A percentile compares a stretch with the other conserved stretches of the same genome.
Evolutionary conservation across 1,140 invertebrate species (phyloP).

Genomic region (Pseudachorutes palmiensis): DNA sequence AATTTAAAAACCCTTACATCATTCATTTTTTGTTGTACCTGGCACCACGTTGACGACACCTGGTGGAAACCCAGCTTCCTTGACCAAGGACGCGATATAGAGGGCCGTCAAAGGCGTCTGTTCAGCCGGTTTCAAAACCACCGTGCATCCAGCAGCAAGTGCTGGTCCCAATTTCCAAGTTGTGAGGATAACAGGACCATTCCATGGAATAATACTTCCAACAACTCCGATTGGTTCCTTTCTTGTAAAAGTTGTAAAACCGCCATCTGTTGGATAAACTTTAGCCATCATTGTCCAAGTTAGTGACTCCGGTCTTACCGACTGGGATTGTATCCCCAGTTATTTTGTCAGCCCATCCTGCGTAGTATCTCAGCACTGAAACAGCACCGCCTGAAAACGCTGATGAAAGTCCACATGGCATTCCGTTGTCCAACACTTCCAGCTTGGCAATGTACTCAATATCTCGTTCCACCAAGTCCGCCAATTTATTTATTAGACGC

Average conservation of each 20-base stretch:
- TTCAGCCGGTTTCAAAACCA: constrained; percentile 83
- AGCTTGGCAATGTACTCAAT: constrained; percentile 58
- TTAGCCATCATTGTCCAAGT: too few species aligned
- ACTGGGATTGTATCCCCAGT: constrained; percentile 49
- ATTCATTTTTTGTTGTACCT: constrained; percentile 44
- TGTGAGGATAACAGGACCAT: constrained; percentile 66
- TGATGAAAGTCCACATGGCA: constrained; percentile 57
- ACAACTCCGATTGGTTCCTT: constrained; percentile 79
- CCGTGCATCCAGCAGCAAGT: constrained; percentile 68
- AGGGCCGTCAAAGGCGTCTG: constrained; percentile 85
- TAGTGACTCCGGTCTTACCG: background rate
- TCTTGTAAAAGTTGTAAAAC: constrained; percentile 52
- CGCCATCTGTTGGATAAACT: too few species aligned
- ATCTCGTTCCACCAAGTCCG: constrained; percentile 67
- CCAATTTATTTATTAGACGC: constrained; percentile 59
- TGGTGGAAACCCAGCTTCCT: constrained; percentile 79
- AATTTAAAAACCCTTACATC: background rate
- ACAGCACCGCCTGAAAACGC: constrained; percentile 57
- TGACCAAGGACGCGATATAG: constrained; percentile 65
- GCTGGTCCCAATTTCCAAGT: constrained; percentile 76
- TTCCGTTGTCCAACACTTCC: constrained; percentile 83
- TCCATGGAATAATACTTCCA: constrained; percentile 80
- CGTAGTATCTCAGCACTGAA: constrained; percentile 68
- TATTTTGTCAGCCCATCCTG: constrained; percentile 82
- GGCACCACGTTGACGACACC: constrained; percentile 78